These are phyloP conservation scores for Hystrix brachyura DNA, from an alignment of 2,113 vertebrate genomes.

Conservation along the genomic window DNA sequence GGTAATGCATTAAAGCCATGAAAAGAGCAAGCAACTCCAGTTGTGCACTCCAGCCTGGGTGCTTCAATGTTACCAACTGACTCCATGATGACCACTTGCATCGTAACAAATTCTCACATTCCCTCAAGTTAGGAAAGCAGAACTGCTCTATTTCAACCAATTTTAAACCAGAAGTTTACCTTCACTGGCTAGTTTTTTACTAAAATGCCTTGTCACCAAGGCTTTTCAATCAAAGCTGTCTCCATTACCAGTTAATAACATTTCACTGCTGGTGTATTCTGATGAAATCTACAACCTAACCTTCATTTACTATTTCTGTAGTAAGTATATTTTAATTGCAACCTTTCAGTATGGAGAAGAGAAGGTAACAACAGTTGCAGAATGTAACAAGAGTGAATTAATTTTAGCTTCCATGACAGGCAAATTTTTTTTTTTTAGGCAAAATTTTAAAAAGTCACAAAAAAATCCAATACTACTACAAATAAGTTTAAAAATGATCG, in stretches of 20 bases:
- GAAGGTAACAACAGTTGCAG: neutral
- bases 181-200: neutral
- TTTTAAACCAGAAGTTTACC: conserved; percentile 71
- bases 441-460: conserved; percentile 47
- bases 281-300: conserved; percentile 39
- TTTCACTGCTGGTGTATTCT: neutral
- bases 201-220: conserved; percentile 6
- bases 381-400: neutral
- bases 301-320: conserved; percentile 62
- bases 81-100: neutral
- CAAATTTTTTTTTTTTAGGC: neutral
- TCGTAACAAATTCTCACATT: conserved; percentile 35
- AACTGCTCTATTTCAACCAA: conserved; percentile 67
- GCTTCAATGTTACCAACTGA: neutral
- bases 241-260: conserved; percentile 38
- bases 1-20: conserved; percentile 1
- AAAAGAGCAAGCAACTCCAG: conserved; percentile 14
- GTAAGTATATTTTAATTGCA: conserved; percentile 21
- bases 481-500: neutral
- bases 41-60: conserved; percentile 14
- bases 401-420: conserved; percentile 49
- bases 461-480: neutral
- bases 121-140: neutral
- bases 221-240: conserved; percentile 50
- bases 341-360: conserved; percentile 41